Evolutionary conservation across 2,888 invertebrate species (phyloP), one percentile per base, ranked within the genome.

Genomic region (Dicycla oo): DNA sequence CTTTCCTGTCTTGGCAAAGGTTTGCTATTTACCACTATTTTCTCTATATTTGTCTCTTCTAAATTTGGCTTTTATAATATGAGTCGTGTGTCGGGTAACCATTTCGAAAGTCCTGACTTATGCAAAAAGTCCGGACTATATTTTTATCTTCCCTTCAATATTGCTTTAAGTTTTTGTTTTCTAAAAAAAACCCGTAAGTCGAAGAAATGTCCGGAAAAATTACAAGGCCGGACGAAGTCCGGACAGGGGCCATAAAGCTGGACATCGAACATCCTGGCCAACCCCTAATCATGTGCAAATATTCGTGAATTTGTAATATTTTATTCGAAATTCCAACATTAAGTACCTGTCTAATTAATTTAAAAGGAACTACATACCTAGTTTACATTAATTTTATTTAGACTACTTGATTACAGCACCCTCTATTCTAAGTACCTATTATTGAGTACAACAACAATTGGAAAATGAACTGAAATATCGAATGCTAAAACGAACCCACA

Each of bases 1-100:
- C 26, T 67, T 76, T 68, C 38, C n/a, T n/a, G 26, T 57, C 57
- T 75, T 20, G 23, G 11, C 20, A 58, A 47, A 68, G 3, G 5
- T 34, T 49, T 38, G 15, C 18, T 75, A 11, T n/a, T 74, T 53
- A 45, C 34, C 26, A 45, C 26, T 23, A 43, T 34, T 43, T 34
- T 23, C 49, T 49, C n/a, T 49, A 49, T n/a, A 49, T n/a, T n/a
- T n/a, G 11, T 49, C 11, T 49, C 2, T 11, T n/a, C n/a, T n/a
- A 49, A n/a, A n/a, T n/a, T n/a, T n/a, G n/a, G n/a, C n/a, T n/a
- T n/a, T 70, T 45, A 38, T 45, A 43, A 53, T 1, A 26, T 2
- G 26, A 43, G n/a, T 47, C n/a, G n/a, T 7, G 26, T 26, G 11
- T 7, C 38, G n/a, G n/a, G 38, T 58, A 38, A 6, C 3, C 4